Evolutionary conservation across 2,888 invertebrate species (phyloP).

Genomic region (Chrysolina haemoptera): DNA sequence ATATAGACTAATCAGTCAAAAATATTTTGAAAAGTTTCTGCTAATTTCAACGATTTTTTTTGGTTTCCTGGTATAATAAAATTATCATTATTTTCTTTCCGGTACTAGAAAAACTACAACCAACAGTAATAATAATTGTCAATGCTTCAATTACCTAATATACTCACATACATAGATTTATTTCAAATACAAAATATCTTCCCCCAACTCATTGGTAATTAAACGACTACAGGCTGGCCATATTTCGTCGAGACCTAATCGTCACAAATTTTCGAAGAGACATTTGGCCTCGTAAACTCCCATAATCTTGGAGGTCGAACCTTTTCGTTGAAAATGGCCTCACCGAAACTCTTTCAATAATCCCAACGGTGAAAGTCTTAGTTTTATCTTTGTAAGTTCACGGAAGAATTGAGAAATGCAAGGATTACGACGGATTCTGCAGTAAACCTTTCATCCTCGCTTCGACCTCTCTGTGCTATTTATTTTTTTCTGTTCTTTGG

Average conservation of each 20-base stretch:
- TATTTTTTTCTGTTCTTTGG: slow-evolving; percentile 41
- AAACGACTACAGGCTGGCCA: neutral
- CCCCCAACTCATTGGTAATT: neutral
- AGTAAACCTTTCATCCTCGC: slow-evolving; percentile 54
- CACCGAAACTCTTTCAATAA: slow-evolving; percentile 44
- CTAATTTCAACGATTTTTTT: too few species aligned
- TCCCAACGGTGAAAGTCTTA: slow-evolving; percentile 44
- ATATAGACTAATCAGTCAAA: too few species aligned
- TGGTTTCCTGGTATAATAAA: too few species aligned
- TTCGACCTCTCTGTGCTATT: slow-evolving; percentile 48
- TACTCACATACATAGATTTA: too few species aligned
- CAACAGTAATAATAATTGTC: too few species aligned
- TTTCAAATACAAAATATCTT: neutral
- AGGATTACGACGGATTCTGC: slow-evolving; percentile 58
- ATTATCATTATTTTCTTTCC: too few species aligned
- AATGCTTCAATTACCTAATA: too few species aligned
- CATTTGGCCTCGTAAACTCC: slow-evolving; percentile 31
- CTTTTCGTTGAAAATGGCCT: slow-evolving; percentile 36
- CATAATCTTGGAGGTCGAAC: slow-evolving; percentile 34
- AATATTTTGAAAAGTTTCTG: too few species aligned
- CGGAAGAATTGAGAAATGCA: slow-evolving; percentile 58
- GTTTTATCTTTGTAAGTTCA: slow-evolving; percentile 58
- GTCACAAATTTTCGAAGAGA: slow-evolving; percentile 22
- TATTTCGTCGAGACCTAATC: neutral
- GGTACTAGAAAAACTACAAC: too few species aligned